Percentiles rank a stretch among this genome's conserved stretches.
Conservation (phyloP, 2,797 vertebrate genomes). For the Coreius guichenoti region DNA sequence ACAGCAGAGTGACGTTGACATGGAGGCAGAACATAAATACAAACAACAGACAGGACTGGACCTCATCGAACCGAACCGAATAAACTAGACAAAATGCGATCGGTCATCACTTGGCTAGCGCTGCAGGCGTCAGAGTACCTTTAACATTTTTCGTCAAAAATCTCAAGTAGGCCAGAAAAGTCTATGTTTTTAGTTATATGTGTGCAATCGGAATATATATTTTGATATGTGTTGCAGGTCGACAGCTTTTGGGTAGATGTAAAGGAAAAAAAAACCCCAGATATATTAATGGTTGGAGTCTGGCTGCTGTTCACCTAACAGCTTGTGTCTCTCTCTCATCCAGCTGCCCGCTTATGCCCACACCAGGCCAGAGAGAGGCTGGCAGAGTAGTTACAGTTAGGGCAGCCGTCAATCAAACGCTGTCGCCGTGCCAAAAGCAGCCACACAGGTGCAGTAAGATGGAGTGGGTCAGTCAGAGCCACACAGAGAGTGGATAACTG, state of each 20-base stretch:
- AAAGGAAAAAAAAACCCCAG: neutral
- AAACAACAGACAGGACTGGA: slow-evolving; percentile 41
- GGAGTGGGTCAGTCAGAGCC: slow-evolving; percentile 31
- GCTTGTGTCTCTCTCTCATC: slow-evolving; percentile 22
- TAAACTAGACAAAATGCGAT: slow-evolving; percentile 16
- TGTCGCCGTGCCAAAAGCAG: neutral
- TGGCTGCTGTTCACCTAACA: slow-evolving; percentile 42
- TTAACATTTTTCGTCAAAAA: neutral
- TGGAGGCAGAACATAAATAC: slow-evolving; percentile 71
- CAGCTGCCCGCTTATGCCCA: slow-evolving; percentile 32
- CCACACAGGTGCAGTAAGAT: slow-evolving; percentile 45
- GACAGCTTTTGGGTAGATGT: slow-evolving; percentile 11
- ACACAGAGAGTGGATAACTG: slow-evolving; percentile 33
- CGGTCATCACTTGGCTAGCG: slow-evolving; percentile 26
- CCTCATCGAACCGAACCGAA: slow-evolving; percentile 27
- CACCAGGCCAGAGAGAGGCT: slow-evolving; percentile 42
- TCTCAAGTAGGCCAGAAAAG: slow-evolving; percentile 29
- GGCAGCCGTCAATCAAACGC: slow-evolving; percentile 41
- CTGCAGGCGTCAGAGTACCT: slow-evolving; percentile 38
- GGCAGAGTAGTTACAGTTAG: slow-evolving; percentile 37
- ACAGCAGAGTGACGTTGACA: slow-evolving; percentile 83
- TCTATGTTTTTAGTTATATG: neutral
- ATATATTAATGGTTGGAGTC: slow-evolving; percentile 24
- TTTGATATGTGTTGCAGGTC: neutral
- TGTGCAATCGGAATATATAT: slow-evolving; percentile 12